phyloP scores from a whole-genome alignment of 2,888 invertebrate genomes.

The Meganola albula region DNA sequence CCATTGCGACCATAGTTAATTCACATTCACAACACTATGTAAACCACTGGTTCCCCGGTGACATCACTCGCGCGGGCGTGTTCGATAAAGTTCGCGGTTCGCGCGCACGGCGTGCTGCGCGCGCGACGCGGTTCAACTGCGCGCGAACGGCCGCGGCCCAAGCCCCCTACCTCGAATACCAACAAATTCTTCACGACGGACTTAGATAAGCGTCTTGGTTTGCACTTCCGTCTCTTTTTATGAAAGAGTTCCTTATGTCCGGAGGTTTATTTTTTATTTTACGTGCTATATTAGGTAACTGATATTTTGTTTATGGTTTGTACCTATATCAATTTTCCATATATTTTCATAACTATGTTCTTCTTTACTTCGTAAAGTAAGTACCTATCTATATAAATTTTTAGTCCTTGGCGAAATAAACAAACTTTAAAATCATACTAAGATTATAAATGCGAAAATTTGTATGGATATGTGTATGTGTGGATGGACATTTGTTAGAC shows the following conservation, averaged over 20 bases:
- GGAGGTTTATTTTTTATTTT: slow-evolving; percentile 1
- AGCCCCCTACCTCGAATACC: slow-evolving; percentile 33
- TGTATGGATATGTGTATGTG: too few relatives aligned
- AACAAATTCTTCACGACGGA: slow-evolving; percentile 30
- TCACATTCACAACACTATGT: slow-evolving; percentile 49
- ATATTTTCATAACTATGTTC: too few relatives aligned
- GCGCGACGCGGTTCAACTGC: slow-evolving; percentile 58
- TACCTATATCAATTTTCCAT: too few relatives aligned
- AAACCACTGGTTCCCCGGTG: slow-evolving; percentile 48
- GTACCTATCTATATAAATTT: too few relatives aligned
- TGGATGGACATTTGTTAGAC: too few relatives aligned
- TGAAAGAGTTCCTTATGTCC: slow-evolving; percentile 15
- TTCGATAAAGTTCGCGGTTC: slow-evolving; percentile 31
- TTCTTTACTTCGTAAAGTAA: too few relatives aligned
- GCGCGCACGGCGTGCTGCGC: slow-evolving; percentile 56
- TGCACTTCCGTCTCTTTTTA: slow-evolving; percentile 35
- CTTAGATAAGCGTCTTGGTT: slow-evolving; percentile 45
- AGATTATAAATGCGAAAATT: too few relatives aligned
- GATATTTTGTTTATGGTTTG: too few relatives aligned
- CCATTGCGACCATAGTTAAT: slow-evolving; percentile 71
- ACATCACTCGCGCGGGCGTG: slow-evolving; percentile 59
- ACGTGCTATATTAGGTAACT: slow-evolving; percentile 4
- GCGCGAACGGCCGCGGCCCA: slow-evolving; percentile 27
- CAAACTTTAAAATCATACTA: too few relatives aligned
- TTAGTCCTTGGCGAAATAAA: too few relatives aligned